Evolutionary conservation across 2,797 vertebrate genomes (phyloP), one percentile per base, ranked within the genome.

Genomic region (Heliangelus exortis): DNA sequence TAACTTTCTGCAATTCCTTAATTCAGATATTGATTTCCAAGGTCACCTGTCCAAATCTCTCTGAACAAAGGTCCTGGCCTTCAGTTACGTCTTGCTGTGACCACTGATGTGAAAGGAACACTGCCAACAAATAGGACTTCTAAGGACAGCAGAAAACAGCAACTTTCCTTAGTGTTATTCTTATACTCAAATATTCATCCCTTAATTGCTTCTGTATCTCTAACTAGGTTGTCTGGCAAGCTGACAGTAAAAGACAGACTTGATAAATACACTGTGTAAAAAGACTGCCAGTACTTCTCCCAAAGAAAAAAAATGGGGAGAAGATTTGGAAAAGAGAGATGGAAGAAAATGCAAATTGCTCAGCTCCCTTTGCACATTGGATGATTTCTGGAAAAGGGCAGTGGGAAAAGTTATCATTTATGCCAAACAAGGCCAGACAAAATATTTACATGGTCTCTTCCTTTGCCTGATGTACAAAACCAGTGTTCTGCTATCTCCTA

Each of bases 181-280:
- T 89, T 94, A 68, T 58, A 48, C 47, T 68, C 41, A 84, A 94
- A 78, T 68, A 87, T 53, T 89, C 62, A 65, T 89, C 87, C 71
- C 79, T 89, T 87, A 82, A 91, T 75, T 87, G 45, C 84, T 81
- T 87, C 84, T 87, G 39, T 93, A 55, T 69, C 88, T 74, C 84
- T 91, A 81, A 93, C 81, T 91, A 69, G 54, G 87, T 26, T 95
- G 92, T 86, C 84, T 92, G 84, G 77, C 67, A 86, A 80, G 63
- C 87, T 95, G 95, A 95, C 92, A 96, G 87, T 50, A 86, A 66
- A 87, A 90, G 88, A 71, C 39, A 86, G 68, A 76, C 81, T 89
- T 89, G 61, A 93, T 88, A 96, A 93, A 87, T 81, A 88, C 45
- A 72, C 55, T 91, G 89, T 36, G 34, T 36, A 36, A 36, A 36